A percentile compares a stretch with the other conserved stretches of the same genome.
Conservation (phyloP, 2,797 vertebrate species). For the Hydrocynus forskahlii region DNA sequence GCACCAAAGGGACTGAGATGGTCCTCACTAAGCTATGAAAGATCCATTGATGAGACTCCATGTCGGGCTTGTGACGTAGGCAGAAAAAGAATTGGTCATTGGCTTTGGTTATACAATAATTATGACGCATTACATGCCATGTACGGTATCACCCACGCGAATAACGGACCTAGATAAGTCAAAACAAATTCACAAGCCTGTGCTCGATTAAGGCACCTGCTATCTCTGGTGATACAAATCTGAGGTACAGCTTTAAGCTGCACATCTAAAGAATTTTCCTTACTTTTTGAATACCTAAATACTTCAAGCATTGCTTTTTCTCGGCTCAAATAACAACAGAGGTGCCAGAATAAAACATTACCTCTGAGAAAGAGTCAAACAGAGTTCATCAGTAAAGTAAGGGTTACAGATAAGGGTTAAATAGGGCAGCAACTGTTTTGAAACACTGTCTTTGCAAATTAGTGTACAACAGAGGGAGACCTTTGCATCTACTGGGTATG, state of each 20-base stretch:
- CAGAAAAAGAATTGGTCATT: not conserved
- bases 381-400: not conserved
- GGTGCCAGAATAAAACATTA: not conserved
- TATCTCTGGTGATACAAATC: not conserved
- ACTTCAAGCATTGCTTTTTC: not conserved
- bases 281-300: not conserved
- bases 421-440: constrained; percentile 17
- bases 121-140: not conserved
- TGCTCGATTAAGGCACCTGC: not conserved
- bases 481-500: constrained; percentile 42
- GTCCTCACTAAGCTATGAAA: constrained; percentile 11
- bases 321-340: not conserved
- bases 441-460: constrained; percentile 36
- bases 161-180: constrained; percentile 26
- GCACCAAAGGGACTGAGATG: constrained; percentile 33
- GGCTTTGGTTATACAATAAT: constrained; percentile 5
- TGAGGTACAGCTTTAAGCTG: not conserved
- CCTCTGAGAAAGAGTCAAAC: constrained; percentile 4
- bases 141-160: not conserved
- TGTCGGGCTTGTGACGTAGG: constrained; percentile 17
- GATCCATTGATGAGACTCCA: constrained; percentile 30
- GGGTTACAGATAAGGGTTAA: not conserved
- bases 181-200: constrained; percentile 19
- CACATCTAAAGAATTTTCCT: not conserved
- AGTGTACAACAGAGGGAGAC: constrained; percentile 22